Base-by-base conservation (phyloP, 2,797 vertebrate species). In the Sternotherus odoratus region DNA sequence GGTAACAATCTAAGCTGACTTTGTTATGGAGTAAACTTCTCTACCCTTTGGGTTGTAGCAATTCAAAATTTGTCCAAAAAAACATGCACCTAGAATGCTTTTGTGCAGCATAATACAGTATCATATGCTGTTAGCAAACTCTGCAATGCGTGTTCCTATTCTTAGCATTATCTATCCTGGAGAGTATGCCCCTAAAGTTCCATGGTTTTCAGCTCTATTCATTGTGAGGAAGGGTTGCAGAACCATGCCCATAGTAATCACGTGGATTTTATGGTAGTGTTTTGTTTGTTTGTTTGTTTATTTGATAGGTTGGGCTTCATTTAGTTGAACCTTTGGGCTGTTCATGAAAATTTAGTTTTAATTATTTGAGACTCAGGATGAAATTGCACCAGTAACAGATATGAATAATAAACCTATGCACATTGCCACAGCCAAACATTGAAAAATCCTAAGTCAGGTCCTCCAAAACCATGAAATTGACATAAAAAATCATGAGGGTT, bases 281-380 rank as follows among this genome's bases (percentile, higher is more conserved):
- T n/a, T n/a, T n/a, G n/a, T n/a, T n/a, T n/a, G 30, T 28, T 53
- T 91, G 91, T 72, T 43, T 72, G 91, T 91, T 92, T 91, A 87
- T 21, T 39, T 46, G 4, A 26, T 48, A 28, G 21, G 6, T 46
- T 75, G 26, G 26, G 51, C 92, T 49, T 88, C 17, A 16, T 48
- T 46, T 89, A 57, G 56, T 26, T 49, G 51, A 94, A 88, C n/a
- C 85, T 51, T 85, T 94, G 86, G 91, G 69, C 87, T 78, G 3
- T 56, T 94, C 84, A 89, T 48, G 66, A 93, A 88, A 54, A 51
- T 91, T 69, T 85, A 78, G 83, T 72, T 87, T 85, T 63, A 75
- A 48, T 43, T 28, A 48, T 0, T 69, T 72, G 92, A 72, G 77
- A 85, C 92, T 94, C 85, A 74, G 94, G 63, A 56, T 94, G 79